Conservation (phyloP, 2,113 vertebrate species). For the Centropus bengalensis region DNA sequence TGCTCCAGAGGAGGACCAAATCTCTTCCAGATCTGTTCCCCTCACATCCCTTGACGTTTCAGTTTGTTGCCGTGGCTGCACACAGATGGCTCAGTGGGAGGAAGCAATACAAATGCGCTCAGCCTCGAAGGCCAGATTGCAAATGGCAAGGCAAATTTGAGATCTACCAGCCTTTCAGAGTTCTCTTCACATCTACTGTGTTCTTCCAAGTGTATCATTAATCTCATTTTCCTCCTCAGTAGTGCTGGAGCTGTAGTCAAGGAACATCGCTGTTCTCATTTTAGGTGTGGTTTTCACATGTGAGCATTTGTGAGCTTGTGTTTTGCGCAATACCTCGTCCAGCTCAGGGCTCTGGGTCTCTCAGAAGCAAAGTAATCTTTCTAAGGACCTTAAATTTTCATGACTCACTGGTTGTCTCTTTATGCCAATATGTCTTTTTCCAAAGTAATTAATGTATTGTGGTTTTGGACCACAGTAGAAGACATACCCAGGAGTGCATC, state of each 20-base stretch:
- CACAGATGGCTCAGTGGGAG: constrained; percentile 65
- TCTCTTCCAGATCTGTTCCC: not conserved
- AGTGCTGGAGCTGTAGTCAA: not conserved
- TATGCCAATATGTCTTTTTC: not conserved
- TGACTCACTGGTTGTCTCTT: not conserved
- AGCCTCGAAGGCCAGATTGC: not conserved
- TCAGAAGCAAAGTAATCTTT: not conserved
- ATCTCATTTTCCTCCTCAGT: not conserved
- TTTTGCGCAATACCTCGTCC: not conserved
- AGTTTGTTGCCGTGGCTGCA: not conserved
- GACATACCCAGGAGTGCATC: not conserved
- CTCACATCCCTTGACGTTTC: not conserved
- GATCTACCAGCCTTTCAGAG: not conserved
- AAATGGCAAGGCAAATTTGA: constrained; percentile 35
- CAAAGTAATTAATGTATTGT: not conserved
- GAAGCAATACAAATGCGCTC: not conserved
- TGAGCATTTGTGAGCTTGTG: not conserved
- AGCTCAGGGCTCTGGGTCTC: not conserved
- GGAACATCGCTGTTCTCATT: not conserved
- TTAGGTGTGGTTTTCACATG: not conserved
- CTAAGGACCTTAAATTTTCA: not conserved
- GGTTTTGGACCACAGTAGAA: not conserved
- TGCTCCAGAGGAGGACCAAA: not conserved
- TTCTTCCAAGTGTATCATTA: not conserved
- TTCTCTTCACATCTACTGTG: not conserved